phyloP scores from a whole-genome alignment of 2,888 invertebrate genomes.

The Himalopsyche tibetana region DNA sequence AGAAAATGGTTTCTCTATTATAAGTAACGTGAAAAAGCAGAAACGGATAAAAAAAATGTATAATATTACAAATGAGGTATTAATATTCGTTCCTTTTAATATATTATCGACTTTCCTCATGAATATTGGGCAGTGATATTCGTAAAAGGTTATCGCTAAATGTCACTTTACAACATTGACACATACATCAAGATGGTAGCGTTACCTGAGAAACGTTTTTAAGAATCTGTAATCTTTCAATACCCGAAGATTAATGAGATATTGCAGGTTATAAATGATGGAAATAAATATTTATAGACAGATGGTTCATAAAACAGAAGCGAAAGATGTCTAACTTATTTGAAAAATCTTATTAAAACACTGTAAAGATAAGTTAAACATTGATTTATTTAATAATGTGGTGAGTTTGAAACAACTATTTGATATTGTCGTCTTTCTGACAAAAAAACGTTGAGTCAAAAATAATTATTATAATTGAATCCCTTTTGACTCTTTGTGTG shows the following conservation, averaged over 20 bases:
- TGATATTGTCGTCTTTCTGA: too few species aligned
- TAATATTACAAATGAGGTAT: neutral
- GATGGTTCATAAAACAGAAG: constrained; percentile 3
- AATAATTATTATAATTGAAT: too few species aligned
- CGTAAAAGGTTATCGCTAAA: constrained; percentile 16
- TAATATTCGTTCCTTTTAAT: neutral
- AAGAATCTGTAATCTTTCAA: neutral
- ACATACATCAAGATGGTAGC: constrained; percentile 21
- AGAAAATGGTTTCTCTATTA: too few species aligned
- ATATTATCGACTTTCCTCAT: neutral
- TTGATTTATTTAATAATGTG: neutral
- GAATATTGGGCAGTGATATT: neutral
- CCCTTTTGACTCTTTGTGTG: too few species aligned
- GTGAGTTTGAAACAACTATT: neutral
- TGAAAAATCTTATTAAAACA: constrained; percentile 5
- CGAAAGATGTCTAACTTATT: neutral
- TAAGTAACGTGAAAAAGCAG: too few species aligned
- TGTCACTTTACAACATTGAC: neutral
- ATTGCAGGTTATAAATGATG: neutral
- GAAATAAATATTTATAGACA: neutral
- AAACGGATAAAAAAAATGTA: neutral
- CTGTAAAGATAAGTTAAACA: neutral
- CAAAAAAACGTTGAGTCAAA: too few species aligned
- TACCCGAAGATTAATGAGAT: constrained; percentile 15
- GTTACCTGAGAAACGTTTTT: constrained; percentile 11